Evolutionary conservation across 1,140 invertebrate species (phyloP), one percentile per base, ranked within the genome.

Genomic region (Drosophila saltans): DNA sequence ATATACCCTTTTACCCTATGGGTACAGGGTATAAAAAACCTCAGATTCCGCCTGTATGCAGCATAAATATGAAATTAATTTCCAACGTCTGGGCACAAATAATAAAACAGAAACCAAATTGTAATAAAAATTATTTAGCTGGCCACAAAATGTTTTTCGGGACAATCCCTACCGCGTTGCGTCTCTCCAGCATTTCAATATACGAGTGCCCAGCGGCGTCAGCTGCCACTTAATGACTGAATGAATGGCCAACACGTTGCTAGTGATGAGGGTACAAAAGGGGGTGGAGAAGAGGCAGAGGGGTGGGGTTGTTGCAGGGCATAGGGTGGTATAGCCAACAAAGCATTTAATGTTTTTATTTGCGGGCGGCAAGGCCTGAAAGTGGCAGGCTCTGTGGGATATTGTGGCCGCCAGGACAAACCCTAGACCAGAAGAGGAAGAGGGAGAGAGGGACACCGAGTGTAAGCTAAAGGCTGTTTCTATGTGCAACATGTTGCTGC

Each of bases 331-430:
- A 67, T 74, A 70, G 55, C 60, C 62, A 75, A 79, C 83, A 83
- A 83, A 86, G 80, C 80, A 80, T 86, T 86, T 80, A 86, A 88
- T 83, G 83, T 81, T 86, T 86, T 88, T 86, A 86, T 86, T 86
- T 86, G 82, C 75, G 84, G 82, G 82, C 73, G 69, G 69, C 80
- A 88, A 68, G 70, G 74, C 80, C 80, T 82, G 75, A 79, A 86
- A 82, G 59, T 84, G 81, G 73, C 81, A 69, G 76, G 68, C 62
- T 77, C 76, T 66, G 74, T 71, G 61, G 60, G 75, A 52, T 66
- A 61, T 77, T 77, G 70, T 75, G 39, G 59, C 24, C 73, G 66
- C 66, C 74, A 61, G 74, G 73, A 69, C 66, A 70, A 61, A 66
- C 75, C 73, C 76, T 74, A 76, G 76, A 77, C 28, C 28, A 30